Evolutionary conservation across 2,113 vertebrate species (phyloP).

Genomic region (Corvus cornix): DNA sequence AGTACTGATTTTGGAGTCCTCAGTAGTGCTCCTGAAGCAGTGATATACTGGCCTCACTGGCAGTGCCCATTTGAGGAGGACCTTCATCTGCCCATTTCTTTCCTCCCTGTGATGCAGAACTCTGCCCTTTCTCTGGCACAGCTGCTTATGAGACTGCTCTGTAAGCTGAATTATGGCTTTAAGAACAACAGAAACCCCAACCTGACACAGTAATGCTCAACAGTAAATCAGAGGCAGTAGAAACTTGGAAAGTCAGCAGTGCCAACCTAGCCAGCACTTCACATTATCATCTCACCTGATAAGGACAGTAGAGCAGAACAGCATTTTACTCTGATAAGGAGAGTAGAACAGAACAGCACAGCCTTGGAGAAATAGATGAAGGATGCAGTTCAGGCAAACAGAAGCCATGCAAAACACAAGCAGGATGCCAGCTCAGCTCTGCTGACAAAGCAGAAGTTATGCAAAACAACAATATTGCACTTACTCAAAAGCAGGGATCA

Average conservation of each 20-base stretch:
- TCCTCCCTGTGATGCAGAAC: not conserved
- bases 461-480: accelerated
- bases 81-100: not conserved
- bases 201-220: not conserved
- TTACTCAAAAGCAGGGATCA: accelerated
- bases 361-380: not conserved
- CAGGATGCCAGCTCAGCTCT: not conserved
- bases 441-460: not conserved
- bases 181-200: not conserved
- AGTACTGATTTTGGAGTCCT: not conserved
- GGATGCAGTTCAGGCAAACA: not conserved
- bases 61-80: accelerated
- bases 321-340: not conserved
- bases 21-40: not conserved
- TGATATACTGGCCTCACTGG: not conserved
- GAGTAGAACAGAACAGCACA: not conserved
- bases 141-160: not conserved
- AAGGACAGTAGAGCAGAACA: not conserved
- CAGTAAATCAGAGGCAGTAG: not conserved
- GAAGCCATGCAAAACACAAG: not conserved
- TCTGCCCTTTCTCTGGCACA: not conserved
- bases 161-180: not conserved
- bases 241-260: not conserved
- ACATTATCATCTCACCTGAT: not conserved
- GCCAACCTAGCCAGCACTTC: not conserved